Evolutionary conservation across 2,888 invertebrate species (phyloP).

Genomic region (Agrypnus murinus): DNA sequence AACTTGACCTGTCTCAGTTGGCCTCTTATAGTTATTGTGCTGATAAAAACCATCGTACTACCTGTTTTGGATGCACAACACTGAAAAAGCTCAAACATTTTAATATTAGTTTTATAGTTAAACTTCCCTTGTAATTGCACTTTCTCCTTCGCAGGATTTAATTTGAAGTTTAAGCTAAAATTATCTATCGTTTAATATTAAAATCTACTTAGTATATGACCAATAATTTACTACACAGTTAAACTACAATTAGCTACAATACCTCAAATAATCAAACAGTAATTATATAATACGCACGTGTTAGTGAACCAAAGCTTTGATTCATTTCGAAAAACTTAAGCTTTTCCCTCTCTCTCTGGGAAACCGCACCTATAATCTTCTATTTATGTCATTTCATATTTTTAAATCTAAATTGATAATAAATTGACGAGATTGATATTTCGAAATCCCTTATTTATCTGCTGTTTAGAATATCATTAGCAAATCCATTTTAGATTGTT

Average conservation of each 20-base stretch:
- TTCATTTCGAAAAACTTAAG: neutral
- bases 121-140: too few relatives aligned
- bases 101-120: too few relatives aligned
- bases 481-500: neutral
- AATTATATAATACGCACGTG: slow-evolving; percentile 33
- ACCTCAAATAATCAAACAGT: slow-evolving; percentile 40
- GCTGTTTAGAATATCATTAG: slow-evolving; percentile 3
- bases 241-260: slow-evolving; percentile 48
- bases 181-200: slow-evolving; percentile 48
- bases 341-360: too few relatives aligned
- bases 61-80: too few relatives aligned
- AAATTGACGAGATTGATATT: slow-evolving; percentile 29
- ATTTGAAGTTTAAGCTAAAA: slow-evolving; percentile 24
- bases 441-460: slow-evolving; percentile 20
- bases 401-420: slow-evolving; percentile 1
- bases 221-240: slow-evolving; percentile 50
- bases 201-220: slow-evolving; percentile 48
- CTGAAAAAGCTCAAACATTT: too few relatives aligned
- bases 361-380: too few relatives aligned
- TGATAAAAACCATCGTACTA: too few relatives aligned
- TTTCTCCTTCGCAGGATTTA: neutral
- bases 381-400: neutral
- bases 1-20: too few relatives aligned
- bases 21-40: too few relatives aligned
- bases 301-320: neutral